A percentile compares a stretch with the other conserved stretches of the same genome.
These are phyloP conservation scores for Ectemnius lituratus DNA, from an alignment of 2,888 invertebrate genomes.

Conservation along the genomic window DNA sequence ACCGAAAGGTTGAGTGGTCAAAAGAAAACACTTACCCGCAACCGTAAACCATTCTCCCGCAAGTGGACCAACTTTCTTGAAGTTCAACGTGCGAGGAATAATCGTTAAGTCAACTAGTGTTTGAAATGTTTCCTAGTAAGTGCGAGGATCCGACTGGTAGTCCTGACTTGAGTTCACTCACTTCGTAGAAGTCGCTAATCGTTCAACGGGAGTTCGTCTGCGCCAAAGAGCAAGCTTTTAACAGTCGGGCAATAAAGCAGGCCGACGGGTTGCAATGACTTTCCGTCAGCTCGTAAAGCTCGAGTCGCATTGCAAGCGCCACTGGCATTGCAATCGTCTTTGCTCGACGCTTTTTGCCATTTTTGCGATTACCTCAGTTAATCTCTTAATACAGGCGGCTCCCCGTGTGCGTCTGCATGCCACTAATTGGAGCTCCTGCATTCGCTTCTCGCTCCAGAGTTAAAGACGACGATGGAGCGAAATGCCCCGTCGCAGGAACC, in stretches of 20 bases:
- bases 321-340: slow-evolving; percentile 22
- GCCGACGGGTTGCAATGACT: background rate
- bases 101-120: slow-evolving; percentile 36
- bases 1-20: too few species aligned
- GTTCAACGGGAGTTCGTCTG: slow-evolving; percentile 23
- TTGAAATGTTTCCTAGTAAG: slow-evolving; percentile 21
- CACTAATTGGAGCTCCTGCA: too few species aligned
- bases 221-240: slow-evolving; percentile 18
- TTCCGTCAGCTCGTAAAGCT: slow-evolving; percentile 17
- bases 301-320: slow-evolving; percentile 11
- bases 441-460: too few species aligned
- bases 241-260: slow-evolving; percentile 21
- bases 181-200: slow-evolving; percentile 12
- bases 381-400: background rate
- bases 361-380: background rate
- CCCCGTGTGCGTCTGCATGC: background rate
- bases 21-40: too few species aligned
- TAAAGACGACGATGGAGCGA: too few species aligned
- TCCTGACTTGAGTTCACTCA: too few species aligned
- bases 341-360: slow-evolving; percentile 14
- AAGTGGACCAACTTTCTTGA: background rate
- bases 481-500: background rate
- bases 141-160: background rate
- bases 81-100: slow-evolving; percentile 24
- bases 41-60: too few species aligned